A percentile compares a stretch with the other conserved stretches of the same genome.
Evolutionary conservation across 2,888 invertebrate genomes (phyloP).

Genomic region (Parthenolecanium corni): DNA sequence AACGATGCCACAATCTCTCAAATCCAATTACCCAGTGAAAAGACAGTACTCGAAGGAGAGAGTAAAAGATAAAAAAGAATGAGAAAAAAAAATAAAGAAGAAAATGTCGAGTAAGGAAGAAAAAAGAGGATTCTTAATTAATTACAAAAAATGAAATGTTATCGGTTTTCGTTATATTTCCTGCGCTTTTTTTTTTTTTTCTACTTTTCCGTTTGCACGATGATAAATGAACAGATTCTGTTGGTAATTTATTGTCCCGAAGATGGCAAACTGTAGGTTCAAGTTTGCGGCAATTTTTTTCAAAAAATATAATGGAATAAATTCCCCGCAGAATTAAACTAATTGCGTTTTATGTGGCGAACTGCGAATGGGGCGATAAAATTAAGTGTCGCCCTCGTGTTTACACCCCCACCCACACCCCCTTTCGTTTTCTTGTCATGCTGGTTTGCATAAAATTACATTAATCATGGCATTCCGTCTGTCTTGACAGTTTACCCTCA

Average conservation of each 20-base stretch:
- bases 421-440: background rate
- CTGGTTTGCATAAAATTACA: conserved; percentile 24
- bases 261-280: conserved; percentile 16
- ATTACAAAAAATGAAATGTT: conserved; percentile 21
- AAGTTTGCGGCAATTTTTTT: conserved; percentile 19
- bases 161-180: conserved; percentile 19
- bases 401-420: conserved; percentile 1
- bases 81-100: too few relatives aligned
- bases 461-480: conserved; percentile 26
- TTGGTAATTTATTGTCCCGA: conserved; percentile 20
- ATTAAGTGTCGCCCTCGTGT: conserved; percentile 25
- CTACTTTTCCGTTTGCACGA: background rate
- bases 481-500: conserved; percentile 24
- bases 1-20: too few relatives aligned
- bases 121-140: conserved; percentile 15
- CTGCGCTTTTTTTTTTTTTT: background rate
- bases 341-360: conserved; percentile 28
- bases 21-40: too few relatives aligned
- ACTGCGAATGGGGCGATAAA: conserved; percentile 28
- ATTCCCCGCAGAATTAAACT: conserved; percentile 29
- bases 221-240: conserved; percentile 27
- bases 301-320: conserved; percentile 24
- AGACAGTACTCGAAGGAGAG: too few relatives aligned
- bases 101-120: too few relatives aligned
- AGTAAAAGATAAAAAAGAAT: too few relatives aligned